Conservation (phyloP, 1,140 invertebrate species). For the Drosophila aff. region DNA sequence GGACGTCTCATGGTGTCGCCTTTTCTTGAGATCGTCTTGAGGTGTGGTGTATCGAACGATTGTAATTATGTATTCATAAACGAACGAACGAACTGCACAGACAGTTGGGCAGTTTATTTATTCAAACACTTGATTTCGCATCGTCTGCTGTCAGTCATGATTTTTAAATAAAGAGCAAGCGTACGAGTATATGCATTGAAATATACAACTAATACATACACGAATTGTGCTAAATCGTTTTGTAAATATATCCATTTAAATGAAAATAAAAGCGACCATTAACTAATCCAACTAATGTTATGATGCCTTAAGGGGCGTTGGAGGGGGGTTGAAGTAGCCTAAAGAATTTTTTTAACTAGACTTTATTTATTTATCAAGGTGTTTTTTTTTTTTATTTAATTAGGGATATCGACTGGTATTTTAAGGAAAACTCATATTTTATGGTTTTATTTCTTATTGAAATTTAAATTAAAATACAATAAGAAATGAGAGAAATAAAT, state of each 20-base stretch:
- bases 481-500: too few species aligned
- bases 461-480: too few species aligned
- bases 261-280: constrained; percentile 56
- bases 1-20: constrained; percentile 12
- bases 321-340: not conserved
- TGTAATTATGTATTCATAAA: constrained; percentile 79
- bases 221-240: constrained; percentile 64
- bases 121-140: constrained; percentile 52
- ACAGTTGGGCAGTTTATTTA: constrained; percentile 40
- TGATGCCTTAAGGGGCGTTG: not conserved
- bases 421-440: too few species aligned
- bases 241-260: constrained; percentile 63
- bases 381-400: too few species aligned
- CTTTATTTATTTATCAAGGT: not conserved
- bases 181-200: constrained; percentile 11
- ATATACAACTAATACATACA: constrained; percentile 32
- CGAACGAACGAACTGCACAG: constrained; percentile 53
- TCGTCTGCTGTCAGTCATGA: constrained; percentile 62
- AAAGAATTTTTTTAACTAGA: not conserved
- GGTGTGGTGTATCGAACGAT: constrained; percentile 48
- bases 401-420: too few species aligned
- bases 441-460: too few species aligned
- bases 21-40: constrained; percentile 50
- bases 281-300: constrained; percentile 23
- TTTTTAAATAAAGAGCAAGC: constrained; percentile 56